Base-by-base conservation (phyloP, 1,140 invertebrate species). In the Sycophaga agraensis region DNA sequence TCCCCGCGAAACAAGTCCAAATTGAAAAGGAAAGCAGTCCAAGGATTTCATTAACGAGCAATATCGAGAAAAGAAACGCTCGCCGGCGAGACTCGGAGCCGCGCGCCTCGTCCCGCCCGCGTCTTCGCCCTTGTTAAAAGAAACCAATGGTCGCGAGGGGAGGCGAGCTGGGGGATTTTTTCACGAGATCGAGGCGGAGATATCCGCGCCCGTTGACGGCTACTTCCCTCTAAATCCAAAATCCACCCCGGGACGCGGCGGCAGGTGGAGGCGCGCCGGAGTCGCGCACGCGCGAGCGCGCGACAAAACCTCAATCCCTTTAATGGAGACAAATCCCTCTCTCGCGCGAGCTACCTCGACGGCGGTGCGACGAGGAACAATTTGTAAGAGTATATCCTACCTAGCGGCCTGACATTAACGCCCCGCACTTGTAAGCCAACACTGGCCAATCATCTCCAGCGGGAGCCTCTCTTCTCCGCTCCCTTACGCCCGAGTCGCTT, bases 261-360 rank as follows among this genome's bases (percentile, higher is more conserved):
- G 24, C 22, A 26, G 24, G 14, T n/a, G 39, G 16, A n/a, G n/a
- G n/a, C n/a, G n/a, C n/a, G n/a, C n/a, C n/a, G 24, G 61, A 65
- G 68, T 68, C 60, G 66, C 66, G 70, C 68, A 70, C 49, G 28
- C 31, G 63, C 28, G 28, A n/a, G 66, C 76, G 71, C 70, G 74
- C 70, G 76, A 78, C 74, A 80, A 78, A 79, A 80, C 74, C 78
- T 77, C 74, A 77, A 80, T 79, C 75, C 76, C 73, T 77, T 77
- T 79, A 80, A 80, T 78, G 75, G 78, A 77, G 76, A 80, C 76
- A 79, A 78, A 78, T 80, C 72, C 73, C 68, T 59, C 72, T 72
- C 66, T 67, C 68, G 66, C 70, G 16, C 34, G 39, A 59, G 56
- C 24, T 21, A 48, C 21, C 22, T 26, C 43, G 19, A 22, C 28